A percentile compares a stretch with the other conserved stretches of the same genome.
Evolutionary conservation across 2,888 invertebrate species (phyloP).

Genomic region (Philopedon plagiatum): DNA sequence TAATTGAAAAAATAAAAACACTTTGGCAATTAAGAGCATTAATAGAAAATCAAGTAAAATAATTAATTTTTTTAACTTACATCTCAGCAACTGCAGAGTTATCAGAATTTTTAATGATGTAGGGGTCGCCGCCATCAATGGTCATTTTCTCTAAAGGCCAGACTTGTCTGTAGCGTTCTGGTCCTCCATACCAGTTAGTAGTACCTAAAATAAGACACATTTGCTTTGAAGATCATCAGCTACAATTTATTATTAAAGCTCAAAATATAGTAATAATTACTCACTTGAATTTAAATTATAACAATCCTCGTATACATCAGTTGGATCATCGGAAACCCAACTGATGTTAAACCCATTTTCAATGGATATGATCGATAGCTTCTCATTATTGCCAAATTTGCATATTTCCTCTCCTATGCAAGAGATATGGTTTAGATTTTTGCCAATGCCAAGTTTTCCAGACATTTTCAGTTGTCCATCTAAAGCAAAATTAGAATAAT

Average conservation of each 20-base stretch:
- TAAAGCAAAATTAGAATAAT: neutral
- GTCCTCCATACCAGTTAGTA: constrained; percentile 45
- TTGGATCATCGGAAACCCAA: constrained; percentile 47
- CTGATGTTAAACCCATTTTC: constrained; percentile 44
- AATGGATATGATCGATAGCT: constrained; percentile 29
- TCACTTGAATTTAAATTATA: constrained; percentile 64
- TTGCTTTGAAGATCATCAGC: neutral
- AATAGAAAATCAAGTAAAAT: too few relatives aligned
- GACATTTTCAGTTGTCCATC: constrained; percentile 18
- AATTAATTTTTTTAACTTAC: constrained; percentile 70
- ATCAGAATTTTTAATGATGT: constrained; percentile 73
- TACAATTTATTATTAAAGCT: neutral
- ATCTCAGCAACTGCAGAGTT: constrained; percentile 75
- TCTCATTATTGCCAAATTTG: constrained; percentile 3
- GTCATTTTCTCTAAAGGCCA: constrained; percentile 72
- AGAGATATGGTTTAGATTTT: constrained; percentile 7
- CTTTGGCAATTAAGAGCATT: too few relatives aligned
- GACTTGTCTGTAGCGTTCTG: constrained; percentile 65
- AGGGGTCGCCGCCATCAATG: constrained; percentile 70
- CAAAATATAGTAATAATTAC: constrained; percentile 45
- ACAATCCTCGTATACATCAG: constrained; percentile 66
- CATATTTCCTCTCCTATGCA: constrained; percentile 30
- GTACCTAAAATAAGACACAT: neutral
- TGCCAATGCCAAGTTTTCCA: constrained; percentile 30
- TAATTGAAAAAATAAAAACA: neutral